Percentiles rank a stretch among this genome's conserved stretches.
Evolutionary conservation across 2,797 vertebrate genomes (phyloP).

Genomic region (Iguana delicatissima): DNA sequence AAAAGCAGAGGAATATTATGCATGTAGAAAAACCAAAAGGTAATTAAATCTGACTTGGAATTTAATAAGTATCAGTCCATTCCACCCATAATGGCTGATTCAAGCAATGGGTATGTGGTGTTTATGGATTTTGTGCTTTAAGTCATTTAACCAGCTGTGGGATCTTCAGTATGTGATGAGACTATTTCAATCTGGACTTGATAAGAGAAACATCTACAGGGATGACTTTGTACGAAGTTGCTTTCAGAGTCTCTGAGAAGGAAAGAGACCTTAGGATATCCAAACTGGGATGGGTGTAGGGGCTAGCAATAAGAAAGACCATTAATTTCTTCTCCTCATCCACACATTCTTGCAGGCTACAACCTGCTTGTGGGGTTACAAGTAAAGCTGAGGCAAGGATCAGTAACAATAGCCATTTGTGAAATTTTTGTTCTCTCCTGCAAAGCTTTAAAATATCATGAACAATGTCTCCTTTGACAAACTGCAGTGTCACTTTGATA

Average conservation of each 20-base stretch:
- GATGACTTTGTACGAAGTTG: neutral
- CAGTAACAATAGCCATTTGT: constrained; percentile 28
- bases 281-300: neutral
- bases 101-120: neutral
- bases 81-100: neutral
- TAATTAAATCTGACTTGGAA: neutral
- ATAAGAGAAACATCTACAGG: neutral
- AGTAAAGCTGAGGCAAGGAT: constrained; percentile 30
- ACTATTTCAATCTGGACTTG: neutral
- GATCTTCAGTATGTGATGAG: too few species aligned
- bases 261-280: neutral
- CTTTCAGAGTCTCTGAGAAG: neutral
- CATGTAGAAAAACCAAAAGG: neutral
- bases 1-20: neutral
- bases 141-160: neutral
- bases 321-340: neutral
- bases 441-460: constrained; percentile 28
- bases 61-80: neutral
- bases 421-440: constrained; percentile 25
- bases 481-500: constrained; percentile 27
- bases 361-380: neutral
- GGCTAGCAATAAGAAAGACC: neutral
- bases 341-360: neutral
- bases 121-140: too few species aligned
- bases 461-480: constrained; percentile 32